Evolutionary conservation across 2,797 vertebrate species (phyloP), one percentile per base, ranked within the genome.

Genomic region (Crax fasciolata): DNA sequence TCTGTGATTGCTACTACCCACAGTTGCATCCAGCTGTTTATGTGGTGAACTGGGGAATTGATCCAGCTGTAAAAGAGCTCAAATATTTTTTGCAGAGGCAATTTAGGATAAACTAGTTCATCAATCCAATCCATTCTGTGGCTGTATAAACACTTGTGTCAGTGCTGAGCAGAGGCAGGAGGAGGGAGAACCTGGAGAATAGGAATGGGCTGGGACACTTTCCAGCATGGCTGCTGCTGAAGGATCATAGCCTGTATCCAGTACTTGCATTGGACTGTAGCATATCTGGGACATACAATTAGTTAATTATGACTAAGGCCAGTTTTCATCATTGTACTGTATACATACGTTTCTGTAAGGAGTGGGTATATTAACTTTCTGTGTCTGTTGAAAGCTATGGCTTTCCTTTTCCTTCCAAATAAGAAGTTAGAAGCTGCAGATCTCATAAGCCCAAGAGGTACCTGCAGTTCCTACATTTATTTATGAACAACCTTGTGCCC

Each of bases 111-210:
- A 94, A 96, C 92, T 65, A 92, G 87, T 91, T 91, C 46, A 72
- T 96, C 91, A 95, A 94, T 96, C 76, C 89, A 89, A 95, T 97
- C 94, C 65, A 95, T 97, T 90, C 82, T 88, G 87, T 90, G 62
- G 54, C 62, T 95, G 43, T 55, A 62, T 75, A 94, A 96, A 94
- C 89, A 91, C 39, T 90, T 20, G 38, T 28, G 49, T 65, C 4
- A 3, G 21, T 10, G 11, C n/a, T 59, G 71, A 92, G 59, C 67
- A 71, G 43, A 32, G 19, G 4, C 20, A 48, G 49, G 23, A 93
- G 46, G 28, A 49, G 30, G 41, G 84, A 54, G 41, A 84, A 5
- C 61, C 43, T 74, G 21, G 4, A 20, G 16, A 38, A 51, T 21
- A 39, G 28, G 32, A 19, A 10, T 38, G 43, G 24, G 10, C 20